These are phyloP conservation scores for Malaclemys terrapin DNA, from an alignment of 2,113 vertebrate genomes.

Conservation along the genomic window DNA sequence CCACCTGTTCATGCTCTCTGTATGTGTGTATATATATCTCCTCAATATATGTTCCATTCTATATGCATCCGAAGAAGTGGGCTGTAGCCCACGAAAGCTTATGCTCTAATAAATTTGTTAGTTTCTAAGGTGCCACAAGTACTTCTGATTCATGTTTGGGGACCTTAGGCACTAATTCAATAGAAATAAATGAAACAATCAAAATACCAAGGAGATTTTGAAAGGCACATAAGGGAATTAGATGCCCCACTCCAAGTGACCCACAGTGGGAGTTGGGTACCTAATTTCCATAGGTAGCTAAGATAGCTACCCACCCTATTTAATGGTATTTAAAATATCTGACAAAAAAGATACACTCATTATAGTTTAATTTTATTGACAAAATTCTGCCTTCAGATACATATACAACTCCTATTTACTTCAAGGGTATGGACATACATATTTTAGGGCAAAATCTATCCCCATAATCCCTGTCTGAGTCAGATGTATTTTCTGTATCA, in stretches of 20 bases:
- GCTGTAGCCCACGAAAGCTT: no score
- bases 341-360: neutral
- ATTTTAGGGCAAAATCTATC: neutral
- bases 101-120: no score
- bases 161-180: neutral
- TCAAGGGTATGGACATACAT: neutral
- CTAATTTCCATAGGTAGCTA: neutral
- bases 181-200: neutral
- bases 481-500: neutral
- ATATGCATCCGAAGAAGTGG: no score
- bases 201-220: neutral
- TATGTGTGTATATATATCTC: no score
- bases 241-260: neutral
- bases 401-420: neutral
- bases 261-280: neutral
- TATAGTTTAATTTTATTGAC: fast-evolving
- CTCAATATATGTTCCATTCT: no score
- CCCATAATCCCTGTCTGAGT: neutral
- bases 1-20: no score
- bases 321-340: neutral
- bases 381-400: neutral
- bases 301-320: neutral
- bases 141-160: neutral
- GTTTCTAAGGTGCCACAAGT: no score
- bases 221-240: neutral